Percentiles rank a stretch among this genome's conserved stretches.
phyloP scores from a whole-genome alignment of 2,888 invertebrate species.

The Aelia acuminata region DNA sequence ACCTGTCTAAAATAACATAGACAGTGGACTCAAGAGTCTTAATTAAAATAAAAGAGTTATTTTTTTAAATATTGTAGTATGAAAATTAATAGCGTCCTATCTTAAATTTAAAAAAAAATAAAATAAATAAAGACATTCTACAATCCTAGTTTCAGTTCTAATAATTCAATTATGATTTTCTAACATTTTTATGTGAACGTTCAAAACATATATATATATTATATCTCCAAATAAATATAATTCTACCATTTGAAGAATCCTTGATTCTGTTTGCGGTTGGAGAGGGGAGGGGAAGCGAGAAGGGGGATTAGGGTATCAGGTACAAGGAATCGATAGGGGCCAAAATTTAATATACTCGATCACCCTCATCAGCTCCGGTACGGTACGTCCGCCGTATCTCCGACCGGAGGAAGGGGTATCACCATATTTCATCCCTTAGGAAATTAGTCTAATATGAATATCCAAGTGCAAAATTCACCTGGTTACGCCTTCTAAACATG shows the following conservation, averaged over 20 bases:
- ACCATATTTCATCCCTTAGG: background rate
- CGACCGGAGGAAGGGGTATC: background rate
- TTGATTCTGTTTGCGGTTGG: background rate
- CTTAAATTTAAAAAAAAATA: too few species aligned
- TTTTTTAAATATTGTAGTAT: too few species aligned
- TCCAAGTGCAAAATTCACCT: background rate
- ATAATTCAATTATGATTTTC: too few species aligned
- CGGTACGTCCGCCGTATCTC: slow-evolving; percentile 1
- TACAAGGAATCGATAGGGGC: slow-evolving; percentile 11
- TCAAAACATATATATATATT: background rate
- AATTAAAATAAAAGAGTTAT: too few species aligned
- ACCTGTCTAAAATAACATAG: too few species aligned
- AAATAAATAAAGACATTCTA: too few species aligned
- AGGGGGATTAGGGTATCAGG: slow-evolving; percentile 6
- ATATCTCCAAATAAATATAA: too few species aligned
- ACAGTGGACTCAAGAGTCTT: too few species aligned
- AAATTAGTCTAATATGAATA: background rate
- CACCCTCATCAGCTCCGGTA: slow-evolving; percentile 17
- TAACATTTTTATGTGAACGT: too few species aligned
- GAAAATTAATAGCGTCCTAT: too few species aligned
- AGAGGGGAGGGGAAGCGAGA: background rate
- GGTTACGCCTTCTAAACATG: background rate
- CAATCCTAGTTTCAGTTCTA: too few species aligned
- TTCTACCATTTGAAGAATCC: background rate
- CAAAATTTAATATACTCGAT: slow-evolving; percentile 41